Base-by-base conservation (phyloP, 2,113 vertebrate species). In the Seriola quinqueradiata region DNA sequence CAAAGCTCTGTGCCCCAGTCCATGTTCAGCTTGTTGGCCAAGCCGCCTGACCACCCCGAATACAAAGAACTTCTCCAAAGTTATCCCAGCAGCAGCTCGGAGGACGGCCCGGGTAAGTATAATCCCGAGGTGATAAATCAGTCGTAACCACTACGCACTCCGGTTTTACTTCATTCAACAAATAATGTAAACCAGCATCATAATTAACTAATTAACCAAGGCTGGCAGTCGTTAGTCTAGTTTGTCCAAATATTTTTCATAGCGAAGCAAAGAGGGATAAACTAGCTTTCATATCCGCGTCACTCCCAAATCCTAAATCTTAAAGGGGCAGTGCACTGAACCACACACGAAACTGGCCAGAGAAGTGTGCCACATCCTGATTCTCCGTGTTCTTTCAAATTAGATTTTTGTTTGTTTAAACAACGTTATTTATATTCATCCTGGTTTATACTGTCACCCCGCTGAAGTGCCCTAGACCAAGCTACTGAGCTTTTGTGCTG, bases 231-330 rank as follows among this genome's bases (percentile, higher is more conserved):
- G 79, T 70, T 69, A 52, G 42, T 83, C 83, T 50, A 82, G 75
- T 87, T 87, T 61, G 58, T 79, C 87, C 66, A 87, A 91, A 87
- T 92, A 91, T 86, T 90, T 92, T 92, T 93, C 87, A 90, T 90
- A 87, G 87, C 85, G 89, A 87, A 90, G 90, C 85, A 89, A 90
- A 90, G 92, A 89, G 82, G 90, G 94, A 95, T 94, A 92, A 94
- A 95, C 85, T 90, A 85, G 93, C 91, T 94, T 88, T 92, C 94
- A 87, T 86, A 90, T 90, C 83, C 93, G 93, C 95, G 95, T 96
- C 95, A 95, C 95, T 96, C 95, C 95, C 94, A 95, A 94, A 96
- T 94, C 95, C 93, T 94, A 92, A 94, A 6, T 87, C 95, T 96
- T 96, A 96, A 96, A 96, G 95, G 94, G 92, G 57, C 93, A 90